Conservation (phyloP, 2,888 invertebrate species). For the Choristoneura rosaceana region DNA sequence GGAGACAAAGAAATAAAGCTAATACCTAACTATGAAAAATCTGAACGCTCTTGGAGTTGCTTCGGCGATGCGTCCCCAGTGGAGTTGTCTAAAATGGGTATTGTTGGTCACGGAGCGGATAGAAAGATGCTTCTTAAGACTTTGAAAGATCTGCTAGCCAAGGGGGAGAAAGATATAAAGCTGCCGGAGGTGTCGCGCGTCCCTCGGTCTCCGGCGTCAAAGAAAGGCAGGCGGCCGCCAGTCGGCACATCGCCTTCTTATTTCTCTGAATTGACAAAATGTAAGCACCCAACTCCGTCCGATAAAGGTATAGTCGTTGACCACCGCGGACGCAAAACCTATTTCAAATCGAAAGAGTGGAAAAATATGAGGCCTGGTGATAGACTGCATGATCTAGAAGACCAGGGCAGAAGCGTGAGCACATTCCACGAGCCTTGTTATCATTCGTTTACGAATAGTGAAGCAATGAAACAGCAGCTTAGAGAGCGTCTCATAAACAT, state of each 20-base stretch:
- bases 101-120: slow-evolving; percentile 76
- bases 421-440: slow-evolving; percentile 78
- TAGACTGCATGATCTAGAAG: slow-evolving; percentile 56
- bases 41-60: slow-evolving; percentile 72
- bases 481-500: slow-evolving; percentile 50
- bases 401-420: slow-evolving; percentile 72
- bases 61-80: slow-evolving; percentile 70
- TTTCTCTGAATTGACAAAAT: slow-evolving; percentile 56
- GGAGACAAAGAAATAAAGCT: slow-evolving; percentile 50
- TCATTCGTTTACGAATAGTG: slow-evolving; percentile 69
- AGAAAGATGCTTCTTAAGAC: slow-evolving; percentile 64
- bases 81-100: slow-evolving; percentile 70
- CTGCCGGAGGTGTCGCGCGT: slow-evolving; percentile 62
- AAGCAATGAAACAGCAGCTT: slow-evolving; percentile 64
- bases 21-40: slow-evolving; percentile 49
- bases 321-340: slow-evolving; percentile 68
- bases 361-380: slow-evolving; percentile 63
- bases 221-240: slow-evolving; percentile 43
- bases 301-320: slow-evolving; percentile 69
- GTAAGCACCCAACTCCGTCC: slow-evolving; percentile 67
- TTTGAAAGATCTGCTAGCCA: slow-evolving; percentile 62
- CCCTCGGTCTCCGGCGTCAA: slow-evolving; percentile 51
- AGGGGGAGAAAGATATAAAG: slow-evolving; percentile 62
- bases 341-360: slow-evolving; percentile 61
- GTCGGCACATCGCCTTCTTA: slow-evolving; percentile 4